Evolutionary conservation across 35 echinoderm and acorn worm species (phyloP).

Genomic region (Stichopus chloronotus): DNA sequence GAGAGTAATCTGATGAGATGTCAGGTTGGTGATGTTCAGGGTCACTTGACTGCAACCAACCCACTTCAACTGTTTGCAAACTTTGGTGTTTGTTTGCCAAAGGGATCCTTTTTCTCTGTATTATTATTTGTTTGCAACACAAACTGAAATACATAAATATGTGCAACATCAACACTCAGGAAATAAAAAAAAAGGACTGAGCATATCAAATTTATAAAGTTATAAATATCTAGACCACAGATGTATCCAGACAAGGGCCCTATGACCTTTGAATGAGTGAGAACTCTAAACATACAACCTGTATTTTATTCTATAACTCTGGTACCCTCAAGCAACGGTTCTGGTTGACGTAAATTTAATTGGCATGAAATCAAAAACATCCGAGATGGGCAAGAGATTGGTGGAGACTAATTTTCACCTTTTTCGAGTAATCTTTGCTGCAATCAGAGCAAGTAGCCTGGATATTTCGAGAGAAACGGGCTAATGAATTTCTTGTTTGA

Average conservation of each 20-base stretch:
- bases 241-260: not conserved
- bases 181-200: not conserved
- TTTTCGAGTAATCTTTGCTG: not conserved
- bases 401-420: constrained; percentile 1
- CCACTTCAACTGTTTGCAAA: not conserved
- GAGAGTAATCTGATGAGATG: too few species aligned
- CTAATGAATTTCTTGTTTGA: constrained; percentile 6
- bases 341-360: constrained; percentile 40
- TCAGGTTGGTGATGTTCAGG: not conserved
- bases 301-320: not conserved
- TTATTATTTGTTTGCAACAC: not conserved
- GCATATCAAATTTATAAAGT: too few species aligned
- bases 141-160: too few species aligned
- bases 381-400: constrained; percentile 31
- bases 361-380: constrained; percentile 54
- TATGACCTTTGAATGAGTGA: not conserved
- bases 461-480: not conserved
- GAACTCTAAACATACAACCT: not conserved
- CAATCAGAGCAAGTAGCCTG: constrained; percentile 19
- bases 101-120: not conserved
- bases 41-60: not conserved
- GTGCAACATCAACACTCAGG: not conserved
- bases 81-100: not conserved
- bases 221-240: not conserved
- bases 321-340: constrained; percentile 12